Conservation (phyloP, 1,140 invertebrate genomes). For the Anoplolepis gracilipes region DNA sequence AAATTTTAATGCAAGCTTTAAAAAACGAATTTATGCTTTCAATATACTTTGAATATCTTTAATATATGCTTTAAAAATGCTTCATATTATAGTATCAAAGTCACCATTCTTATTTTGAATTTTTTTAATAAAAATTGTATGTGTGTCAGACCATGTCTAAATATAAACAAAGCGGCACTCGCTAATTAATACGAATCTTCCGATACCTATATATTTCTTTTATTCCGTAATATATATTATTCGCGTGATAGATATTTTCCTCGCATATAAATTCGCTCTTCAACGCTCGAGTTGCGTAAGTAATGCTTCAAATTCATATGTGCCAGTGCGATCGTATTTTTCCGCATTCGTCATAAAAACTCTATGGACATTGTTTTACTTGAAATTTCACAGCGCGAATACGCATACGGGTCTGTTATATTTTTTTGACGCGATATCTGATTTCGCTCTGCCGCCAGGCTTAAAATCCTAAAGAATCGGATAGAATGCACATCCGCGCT, state of each 20-base stretch:
- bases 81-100: not conserved
- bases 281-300: not conserved
- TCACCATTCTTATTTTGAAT: not conserved
- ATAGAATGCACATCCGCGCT: not conserved
- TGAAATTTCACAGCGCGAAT: slow-evolving; percentile 22
- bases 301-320: slow-evolving; percentile 13
- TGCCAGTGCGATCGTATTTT: slow-evolving; percentile 6
- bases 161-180: not conserved
- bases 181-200: slow-evolving; percentile 22
- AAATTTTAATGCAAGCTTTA: not conserved
- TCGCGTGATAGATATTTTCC: not conserved
- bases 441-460: not conserved
- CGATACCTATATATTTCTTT: not conserved
- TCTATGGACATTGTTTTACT: slow-evolving; percentile 20
- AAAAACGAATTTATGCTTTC: too few species aligned
- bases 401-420: not conserved
- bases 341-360: slow-evolving; percentile 31
- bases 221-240: not conserved
- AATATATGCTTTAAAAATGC: not conserved
- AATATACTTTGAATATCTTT: not conserved
- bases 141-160: not conserved
- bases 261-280: slow-evolving; percentile 17
- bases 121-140: slow-evolving; percentile 20
- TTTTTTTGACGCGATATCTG: slow-evolving; percentile 30
- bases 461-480: slow-evolving; percentile 18